These are phyloP conservation scores for Cyanoderma ruficeps DNA, from an alignment of 2,113 vertebrate species.

Conservation along the genomic window DNA sequence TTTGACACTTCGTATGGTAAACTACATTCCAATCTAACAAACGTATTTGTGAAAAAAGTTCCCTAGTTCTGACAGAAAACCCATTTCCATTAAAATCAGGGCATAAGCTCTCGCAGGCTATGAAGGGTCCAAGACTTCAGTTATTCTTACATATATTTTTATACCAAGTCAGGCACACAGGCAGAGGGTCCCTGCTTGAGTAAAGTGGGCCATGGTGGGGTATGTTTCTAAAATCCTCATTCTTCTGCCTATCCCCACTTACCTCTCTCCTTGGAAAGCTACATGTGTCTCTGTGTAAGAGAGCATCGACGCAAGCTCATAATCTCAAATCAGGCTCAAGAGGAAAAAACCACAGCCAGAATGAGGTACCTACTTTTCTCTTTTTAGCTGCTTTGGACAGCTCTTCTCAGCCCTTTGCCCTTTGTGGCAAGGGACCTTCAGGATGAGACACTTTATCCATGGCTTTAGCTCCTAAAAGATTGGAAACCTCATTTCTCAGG, in stretches of 20 bases:
- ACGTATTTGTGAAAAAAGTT: background rate
- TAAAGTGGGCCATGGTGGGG: background rate
- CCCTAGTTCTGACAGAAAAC: background rate
- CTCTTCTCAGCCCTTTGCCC: background rate
- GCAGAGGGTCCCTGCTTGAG: background rate
- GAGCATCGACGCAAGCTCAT: background rate
- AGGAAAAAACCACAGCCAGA: background rate
- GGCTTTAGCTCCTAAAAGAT: background rate
- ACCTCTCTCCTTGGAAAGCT: background rate
- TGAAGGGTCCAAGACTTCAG: background rate
- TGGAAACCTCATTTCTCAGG: background rate
- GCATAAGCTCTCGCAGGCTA: background rate
- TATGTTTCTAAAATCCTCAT: background rate
- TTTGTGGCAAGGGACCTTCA: background rate
- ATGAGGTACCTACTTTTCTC: background rate
- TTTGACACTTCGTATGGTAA: background rate
- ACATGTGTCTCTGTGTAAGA: fast-evolving
- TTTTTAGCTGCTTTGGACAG: background rate
- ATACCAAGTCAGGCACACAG: background rate
- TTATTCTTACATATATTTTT: background rate
- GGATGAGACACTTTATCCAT: background rate
- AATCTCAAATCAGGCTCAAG: background rate
- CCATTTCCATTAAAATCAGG: background rate
- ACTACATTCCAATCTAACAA: background rate
- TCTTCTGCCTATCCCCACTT: background rate